phyloP scores from a whole-genome alignment of 2,797 vertebrate species.

The Coreius guichenoti region DNA sequence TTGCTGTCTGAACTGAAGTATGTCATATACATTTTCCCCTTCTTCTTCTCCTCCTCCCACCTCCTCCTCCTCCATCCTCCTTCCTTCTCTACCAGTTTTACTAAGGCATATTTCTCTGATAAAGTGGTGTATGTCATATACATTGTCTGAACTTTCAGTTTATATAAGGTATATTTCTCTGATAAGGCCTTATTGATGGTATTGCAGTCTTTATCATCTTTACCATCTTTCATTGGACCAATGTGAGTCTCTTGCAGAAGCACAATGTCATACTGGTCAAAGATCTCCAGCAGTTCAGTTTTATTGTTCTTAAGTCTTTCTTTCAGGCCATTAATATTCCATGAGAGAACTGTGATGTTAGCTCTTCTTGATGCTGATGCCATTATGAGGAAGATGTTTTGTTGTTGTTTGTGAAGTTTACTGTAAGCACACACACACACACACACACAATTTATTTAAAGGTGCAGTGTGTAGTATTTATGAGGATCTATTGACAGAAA shows the following conservation, averaged over 20 bases:
- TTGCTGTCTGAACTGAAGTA: fast-evolving
- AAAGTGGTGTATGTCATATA: no score
- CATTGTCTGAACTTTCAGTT: no score
- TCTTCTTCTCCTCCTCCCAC: no score
- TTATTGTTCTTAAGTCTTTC: fast-evolving
- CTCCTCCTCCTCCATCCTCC: no score
- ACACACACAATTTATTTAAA: no score
- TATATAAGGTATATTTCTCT: no score
- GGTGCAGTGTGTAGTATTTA: no score
- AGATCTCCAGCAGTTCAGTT: fast-evolving
- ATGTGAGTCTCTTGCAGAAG: not conserved
- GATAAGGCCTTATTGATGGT: not conserved
- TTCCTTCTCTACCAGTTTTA: no score
- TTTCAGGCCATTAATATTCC: conserved; percentile 9
- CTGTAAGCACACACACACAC: no score
- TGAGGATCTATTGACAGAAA: no score
- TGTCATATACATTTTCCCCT: not conserved
- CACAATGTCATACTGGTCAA: not conserved
- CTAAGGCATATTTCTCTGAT: no score
- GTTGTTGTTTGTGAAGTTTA: not conserved
- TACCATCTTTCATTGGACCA: fast-evolving
- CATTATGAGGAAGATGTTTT: not conserved
- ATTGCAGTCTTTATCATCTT: not conserved
- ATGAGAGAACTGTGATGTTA: not conserved
- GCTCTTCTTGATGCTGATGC: no score